Evolutionary conservation across 2,888 invertebrate species (phyloP).

Genomic region (Koerneria pararmatus): DNA sequence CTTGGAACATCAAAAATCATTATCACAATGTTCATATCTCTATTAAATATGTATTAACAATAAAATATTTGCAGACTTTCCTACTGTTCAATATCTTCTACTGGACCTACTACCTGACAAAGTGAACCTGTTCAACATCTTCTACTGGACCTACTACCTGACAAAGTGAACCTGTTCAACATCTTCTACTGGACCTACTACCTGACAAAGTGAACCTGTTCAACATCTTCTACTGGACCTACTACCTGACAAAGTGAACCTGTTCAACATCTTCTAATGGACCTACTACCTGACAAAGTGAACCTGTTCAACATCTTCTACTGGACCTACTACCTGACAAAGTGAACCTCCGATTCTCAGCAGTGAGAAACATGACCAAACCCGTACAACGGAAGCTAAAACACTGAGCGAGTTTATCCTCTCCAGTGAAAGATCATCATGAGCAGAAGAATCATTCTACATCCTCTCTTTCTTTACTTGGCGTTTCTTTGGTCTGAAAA

Average conservation of each 20-base stretch:
- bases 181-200: conserved; percentile 50
- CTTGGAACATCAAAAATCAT: background rate
- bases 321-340: conserved; percentile 43
- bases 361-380: background rate
- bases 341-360: background rate
- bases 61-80: conserved; percentile 34
- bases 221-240: conserved; percentile 52
- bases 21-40: too few species aligned
- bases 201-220: conserved; percentile 32
- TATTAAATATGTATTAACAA: too few species aligned
- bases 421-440: too few species aligned
- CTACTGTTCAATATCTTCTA: conserved; percentile 50
- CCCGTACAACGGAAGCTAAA: too few species aligned
- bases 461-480: too few species aligned
- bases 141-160: conserved; percentile 48
- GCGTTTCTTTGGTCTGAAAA: too few species aligned
- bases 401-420: too few species aligned
- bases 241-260: conserved; percentile 29
- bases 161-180: conserved; percentile 39
- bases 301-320: conserved; percentile 48
- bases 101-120: conserved; percentile 43
- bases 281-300: conserved; percentile 29
- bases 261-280: too few species aligned
- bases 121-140: conserved; percentile 42
- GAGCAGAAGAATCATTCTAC: too few species aligned